These are phyloP conservation scores for Tyrophagus putrescentiae DNA, from an alignment of 1,140 invertebrate species.

Conservation along the genomic window DNA sequence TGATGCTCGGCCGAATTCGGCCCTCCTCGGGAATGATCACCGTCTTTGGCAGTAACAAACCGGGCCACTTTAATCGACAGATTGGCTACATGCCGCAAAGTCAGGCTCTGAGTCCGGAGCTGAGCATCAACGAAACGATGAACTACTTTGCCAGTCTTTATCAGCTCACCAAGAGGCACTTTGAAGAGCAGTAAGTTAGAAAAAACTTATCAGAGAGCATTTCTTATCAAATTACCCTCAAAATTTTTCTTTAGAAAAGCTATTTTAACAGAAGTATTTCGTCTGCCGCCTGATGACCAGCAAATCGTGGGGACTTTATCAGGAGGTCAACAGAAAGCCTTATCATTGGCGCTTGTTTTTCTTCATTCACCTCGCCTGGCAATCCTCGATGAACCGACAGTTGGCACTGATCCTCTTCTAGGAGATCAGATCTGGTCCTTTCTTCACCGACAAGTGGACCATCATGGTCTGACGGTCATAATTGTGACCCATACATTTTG, in stretches of 20 bases:
- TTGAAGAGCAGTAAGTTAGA: slow-evolving; percentile 36
- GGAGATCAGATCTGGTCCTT: slow-evolving; percentile 81
- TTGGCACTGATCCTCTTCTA: slow-evolving; percentile 73
- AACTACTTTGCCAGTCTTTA: slow-evolving; percentile 89
- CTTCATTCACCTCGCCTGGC: slow-evolving; percentile 84
- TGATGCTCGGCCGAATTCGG: slow-evolving; percentile 27
- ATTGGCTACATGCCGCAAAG: slow-evolving; percentile 72
- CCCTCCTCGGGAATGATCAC: background rate
- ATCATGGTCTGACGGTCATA: slow-evolving; percentile 38
- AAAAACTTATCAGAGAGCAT: background rate
- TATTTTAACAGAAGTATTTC: slow-evolving; percentile 74
- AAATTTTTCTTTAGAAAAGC: slow-evolving; percentile 40
- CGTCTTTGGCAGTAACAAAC: slow-evolving; percentile 44
- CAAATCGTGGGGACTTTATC: slow-evolving; percentile 38
- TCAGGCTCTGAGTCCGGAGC: slow-evolving; percentile 79
- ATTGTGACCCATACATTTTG: slow-evolving; percentile 38
- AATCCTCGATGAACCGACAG: slow-evolving; percentile 89
- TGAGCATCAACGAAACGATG: slow-evolving; percentile 84
- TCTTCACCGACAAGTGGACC: slow-evolving; percentile 60
- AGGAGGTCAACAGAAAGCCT: slow-evolving; percentile 77
- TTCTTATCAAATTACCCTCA: background rate
- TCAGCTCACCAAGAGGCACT: slow-evolving; percentile 47
- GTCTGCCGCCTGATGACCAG: slow-evolving; percentile 48
- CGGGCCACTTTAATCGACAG: slow-evolving; percentile 49
- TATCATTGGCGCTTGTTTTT: slow-evolving; percentile 77